A percentile compares a stretch with the other conserved stretches of the same genome.
These are phyloP conservation scores for Ectemnius cavifrons DNA, from an alignment of 2,888 invertebrate genomes.

Conservation along the genomic window DNA sequence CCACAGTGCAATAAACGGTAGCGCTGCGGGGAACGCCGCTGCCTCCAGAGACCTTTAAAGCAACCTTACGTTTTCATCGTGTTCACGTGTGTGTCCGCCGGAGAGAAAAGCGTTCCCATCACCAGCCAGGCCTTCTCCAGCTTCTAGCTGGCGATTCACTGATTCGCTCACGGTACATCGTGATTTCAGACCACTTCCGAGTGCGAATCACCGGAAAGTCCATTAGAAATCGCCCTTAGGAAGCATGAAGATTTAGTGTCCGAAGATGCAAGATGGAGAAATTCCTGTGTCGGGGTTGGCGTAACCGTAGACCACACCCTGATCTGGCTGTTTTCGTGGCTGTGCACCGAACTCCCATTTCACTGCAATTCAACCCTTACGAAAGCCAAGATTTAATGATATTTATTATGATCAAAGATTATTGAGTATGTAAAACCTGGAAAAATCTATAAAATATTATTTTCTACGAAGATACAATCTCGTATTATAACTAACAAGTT, in stretches of 20 bases:
- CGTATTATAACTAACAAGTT: constrained; percentile 31
- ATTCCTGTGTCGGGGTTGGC: background rate
- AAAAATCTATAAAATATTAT: background rate
- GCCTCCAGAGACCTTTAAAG: constrained; percentile 46
- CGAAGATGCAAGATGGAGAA: no score
- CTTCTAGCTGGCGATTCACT: background rate
- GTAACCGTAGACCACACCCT: background rate
- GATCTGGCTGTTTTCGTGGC: background rate
- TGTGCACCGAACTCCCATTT: background rate
- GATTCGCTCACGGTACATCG: background rate
- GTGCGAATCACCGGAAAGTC: no score
- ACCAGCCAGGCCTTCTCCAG: background rate
- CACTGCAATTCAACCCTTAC: background rate
- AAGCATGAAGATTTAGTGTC: no score
- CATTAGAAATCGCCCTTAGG: background rate
- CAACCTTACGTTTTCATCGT: constrained; percentile 42
- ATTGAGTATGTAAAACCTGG: background rate
- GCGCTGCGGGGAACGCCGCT: constrained; percentile 56
- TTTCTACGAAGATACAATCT: background rate
- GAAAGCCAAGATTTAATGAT: background rate
- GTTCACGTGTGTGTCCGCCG: background rate
- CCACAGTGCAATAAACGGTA: constrained; percentile 73
- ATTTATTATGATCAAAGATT: background rate
- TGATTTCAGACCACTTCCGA: background rate
- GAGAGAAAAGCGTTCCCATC: constrained; percentile 28